A percentile compares a stretch with the other conserved stretches of the same genome.
Conservation (phyloP, 2,797 vertebrate species). For the Hylomyscus alleni region DNA sequence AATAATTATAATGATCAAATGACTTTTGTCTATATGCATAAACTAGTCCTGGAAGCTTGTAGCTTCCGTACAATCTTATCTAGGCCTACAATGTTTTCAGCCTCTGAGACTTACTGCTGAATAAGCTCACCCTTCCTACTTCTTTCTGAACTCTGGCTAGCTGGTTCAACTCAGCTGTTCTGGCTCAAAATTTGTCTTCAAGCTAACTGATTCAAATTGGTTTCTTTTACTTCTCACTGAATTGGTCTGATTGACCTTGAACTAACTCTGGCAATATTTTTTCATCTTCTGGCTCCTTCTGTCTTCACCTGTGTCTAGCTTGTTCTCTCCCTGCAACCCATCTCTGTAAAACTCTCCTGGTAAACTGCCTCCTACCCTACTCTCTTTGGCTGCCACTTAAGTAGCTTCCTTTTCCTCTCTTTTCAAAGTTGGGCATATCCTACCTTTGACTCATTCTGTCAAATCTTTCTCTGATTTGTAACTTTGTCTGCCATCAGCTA, state of each 20-base stretch:
- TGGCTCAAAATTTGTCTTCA: background rate
- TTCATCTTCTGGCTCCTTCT: background rate
- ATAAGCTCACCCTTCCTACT: background rate
- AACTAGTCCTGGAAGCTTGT: too few relatives aligned
- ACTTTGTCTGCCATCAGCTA: background rate
- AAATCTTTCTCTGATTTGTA: background rate
- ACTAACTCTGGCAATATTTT: background rate
- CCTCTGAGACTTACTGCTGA: background rate
- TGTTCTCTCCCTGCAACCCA: background rate
- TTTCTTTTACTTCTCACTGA: background rate
- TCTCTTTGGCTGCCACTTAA: background rate
- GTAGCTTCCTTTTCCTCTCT: background rate
- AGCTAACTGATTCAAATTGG: background rate
- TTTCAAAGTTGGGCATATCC: background rate
- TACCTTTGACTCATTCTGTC: background rate
- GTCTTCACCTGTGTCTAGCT: too few relatives aligned
- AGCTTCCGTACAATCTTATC: too few relatives aligned
- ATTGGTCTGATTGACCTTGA: background rate
- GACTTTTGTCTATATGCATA: background rate
- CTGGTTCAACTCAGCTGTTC: background rate
- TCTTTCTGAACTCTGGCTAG: background rate
- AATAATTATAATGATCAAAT: background rate
- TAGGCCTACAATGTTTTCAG: background rate
- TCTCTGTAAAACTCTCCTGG: background rate
- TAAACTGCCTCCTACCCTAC: background rate